Evolutionary conservation across 1,140 invertebrate species (phyloP).

Genomic region (Solen grandis): DNA sequence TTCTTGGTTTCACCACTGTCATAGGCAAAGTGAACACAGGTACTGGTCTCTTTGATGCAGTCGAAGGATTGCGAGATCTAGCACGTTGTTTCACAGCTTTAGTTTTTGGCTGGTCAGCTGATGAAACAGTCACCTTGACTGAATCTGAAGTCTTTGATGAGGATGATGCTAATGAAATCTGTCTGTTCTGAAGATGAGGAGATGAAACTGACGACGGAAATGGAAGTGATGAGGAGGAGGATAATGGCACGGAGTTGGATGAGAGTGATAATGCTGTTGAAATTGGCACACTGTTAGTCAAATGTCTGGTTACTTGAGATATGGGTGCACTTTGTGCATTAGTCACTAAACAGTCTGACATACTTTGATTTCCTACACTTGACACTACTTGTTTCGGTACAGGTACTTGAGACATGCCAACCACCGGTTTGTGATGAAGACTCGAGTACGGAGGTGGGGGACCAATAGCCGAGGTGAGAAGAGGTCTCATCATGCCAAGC

Average conservation of each 20-base stretch:
- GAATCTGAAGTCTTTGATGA: constrained; percentile 11
- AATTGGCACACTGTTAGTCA: constrained; percentile 25
- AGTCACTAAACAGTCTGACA: too few relatives aligned
- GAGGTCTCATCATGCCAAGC: constrained; percentile 2
- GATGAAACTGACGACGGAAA: constrained; percentile 15
- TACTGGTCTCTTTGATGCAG: constrained; percentile 42
- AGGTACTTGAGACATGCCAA: too few relatives aligned
- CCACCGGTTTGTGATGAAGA: constrained; percentile 51
- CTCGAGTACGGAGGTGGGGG: constrained; percentile 58
- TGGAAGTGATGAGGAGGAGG: constrained; percentile 30
- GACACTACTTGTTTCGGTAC: too few relatives aligned
- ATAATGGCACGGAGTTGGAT: constrained; percentile 14
- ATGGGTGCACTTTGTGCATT: constrained; percentile 14
- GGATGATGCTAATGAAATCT: background rate
- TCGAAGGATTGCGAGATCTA: constrained; percentile 35
- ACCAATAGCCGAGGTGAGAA: background rate
- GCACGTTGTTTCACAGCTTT: constrained; percentile 23
- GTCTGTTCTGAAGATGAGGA: background rate
- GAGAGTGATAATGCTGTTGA: constrained; percentile 44
- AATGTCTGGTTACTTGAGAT: background rate
- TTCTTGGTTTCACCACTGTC: constrained; percentile 24
- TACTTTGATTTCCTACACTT: too few relatives aligned
- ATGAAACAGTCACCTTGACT: constrained; percentile 11
- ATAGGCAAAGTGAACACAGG: constrained; percentile 35
- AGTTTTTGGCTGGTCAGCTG: background rate